Base-by-base conservation (phyloP, 2,113 vertebrate genomes). In the Vulpes ferrilata region DNA sequence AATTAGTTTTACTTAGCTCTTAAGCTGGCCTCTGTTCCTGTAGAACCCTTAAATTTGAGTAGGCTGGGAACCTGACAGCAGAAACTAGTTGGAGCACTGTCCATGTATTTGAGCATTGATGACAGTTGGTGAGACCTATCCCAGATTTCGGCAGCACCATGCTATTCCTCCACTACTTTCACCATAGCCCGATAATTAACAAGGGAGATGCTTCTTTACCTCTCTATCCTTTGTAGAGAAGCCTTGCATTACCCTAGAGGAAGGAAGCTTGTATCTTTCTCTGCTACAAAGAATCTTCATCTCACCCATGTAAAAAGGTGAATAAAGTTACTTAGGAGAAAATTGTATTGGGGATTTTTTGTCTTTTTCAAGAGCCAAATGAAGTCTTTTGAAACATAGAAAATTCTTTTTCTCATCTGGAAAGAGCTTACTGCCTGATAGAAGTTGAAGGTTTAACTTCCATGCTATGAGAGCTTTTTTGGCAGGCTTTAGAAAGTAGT, bases 311-410 rank as follows among this genome's bases (percentile, higher is more conserved):
- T n/a, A 35, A 84, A 84, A 84, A 60, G 17, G 78, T 88, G 23
- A 87, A 15, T 57, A n/a, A 88, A 91, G 30, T 64, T 84, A 25
- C 80, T 83, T 87, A 89, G 88, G 48, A 93, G 55, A 27, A 73
- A n/a, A 60, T 83, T 35, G 25, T 73, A 22, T 85, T 78, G 30
- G 62, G 76, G 43, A 5, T 12, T 48, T 16, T 62, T 73, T n/a
- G 20, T 55, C 4, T 82, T 38, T 97, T 76, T 30, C 27, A 87
- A 98, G 69, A 88, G 8, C 53, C 3, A 60, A 65, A 7, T 74
- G 13, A 87, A 95, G 11, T 53, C 62, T 76, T 85, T 93, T 51
- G 78, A 82, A 96, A 93, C 16, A 13, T 8, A 92, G n/a, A 64
- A 27, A 3, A 80, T 73, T 87, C 7, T 86, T 93, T 95, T 71